These are phyloP conservation scores for Dryobates pubescens DNA, from an alignment of 2,797 vertebrate species.

Conservation along the genomic window DNA sequence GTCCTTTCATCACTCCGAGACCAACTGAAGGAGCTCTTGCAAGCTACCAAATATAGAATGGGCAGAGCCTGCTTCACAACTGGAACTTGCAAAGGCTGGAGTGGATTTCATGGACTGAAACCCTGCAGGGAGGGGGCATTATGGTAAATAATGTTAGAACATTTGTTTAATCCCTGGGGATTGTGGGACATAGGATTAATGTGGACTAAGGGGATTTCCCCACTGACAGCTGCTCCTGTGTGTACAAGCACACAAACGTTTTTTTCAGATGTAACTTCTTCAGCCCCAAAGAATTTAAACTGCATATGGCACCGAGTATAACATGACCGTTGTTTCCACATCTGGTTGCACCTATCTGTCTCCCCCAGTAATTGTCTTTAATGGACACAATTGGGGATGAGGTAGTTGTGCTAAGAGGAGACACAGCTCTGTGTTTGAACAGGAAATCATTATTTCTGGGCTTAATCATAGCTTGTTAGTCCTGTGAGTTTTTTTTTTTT, in stretches of 20 bases:
- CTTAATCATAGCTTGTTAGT: conserved; percentile 49
- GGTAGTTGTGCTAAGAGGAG: conserved; percentile 58
- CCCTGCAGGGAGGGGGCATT: conserved; percentile 36
- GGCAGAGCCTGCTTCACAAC: conserved; percentile 1
- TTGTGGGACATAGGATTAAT: conserved; percentile 55
- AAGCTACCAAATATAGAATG: conserved; percentile 62
- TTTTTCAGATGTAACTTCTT: conserved; percentile 48
- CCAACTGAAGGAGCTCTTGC: conserved; percentile 35
- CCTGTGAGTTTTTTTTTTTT: conserved; percentile 48
- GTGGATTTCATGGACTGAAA: conserved; percentile 56
- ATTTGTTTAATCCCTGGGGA: conserved; percentile 59
- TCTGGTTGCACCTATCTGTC: conserved; percentile 61
- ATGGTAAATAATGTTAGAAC: conserved; percentile 57
- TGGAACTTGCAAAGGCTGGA: conserved; percentile 53
- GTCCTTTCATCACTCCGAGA: conserved; percentile 49
- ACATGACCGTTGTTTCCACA: conserved; percentile 34
- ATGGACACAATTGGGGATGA: conserved; percentile 60
- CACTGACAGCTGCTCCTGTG: conserved; percentile 65
- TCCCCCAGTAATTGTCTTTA: conserved; percentile 58
- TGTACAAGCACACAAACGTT: neutral
- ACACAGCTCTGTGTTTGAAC: conserved; percentile 39
- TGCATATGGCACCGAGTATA: conserved; percentile 12
- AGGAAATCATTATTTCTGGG: conserved; percentile 60
- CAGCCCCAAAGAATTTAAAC: conserved; percentile 58
- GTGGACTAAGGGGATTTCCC: conserved; percentile 66